Conservation (phyloP, 2,113 vertebrate genomes). For the Setophaga kirtlandii region DNA sequence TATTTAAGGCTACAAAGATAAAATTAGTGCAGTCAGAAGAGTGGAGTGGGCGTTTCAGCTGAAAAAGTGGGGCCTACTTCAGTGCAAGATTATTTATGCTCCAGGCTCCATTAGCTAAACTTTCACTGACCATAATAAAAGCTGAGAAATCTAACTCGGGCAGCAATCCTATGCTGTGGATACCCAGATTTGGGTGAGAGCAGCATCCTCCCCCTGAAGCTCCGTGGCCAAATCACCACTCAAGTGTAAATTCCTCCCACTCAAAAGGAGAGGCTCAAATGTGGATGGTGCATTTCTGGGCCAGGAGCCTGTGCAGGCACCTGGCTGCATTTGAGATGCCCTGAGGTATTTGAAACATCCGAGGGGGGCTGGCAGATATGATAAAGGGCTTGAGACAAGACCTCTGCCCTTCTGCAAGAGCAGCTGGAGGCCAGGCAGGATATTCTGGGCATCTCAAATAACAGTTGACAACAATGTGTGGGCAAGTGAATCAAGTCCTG, state of each 20-base stretch:
- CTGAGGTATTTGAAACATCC: not conserved
- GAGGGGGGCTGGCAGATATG: not conserved
- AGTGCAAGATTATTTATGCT: not conserved
- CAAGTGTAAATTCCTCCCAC: not conserved
- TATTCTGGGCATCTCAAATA: slow-evolving; percentile 27
- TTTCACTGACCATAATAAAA: not conserved
- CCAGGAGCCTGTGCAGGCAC: not conserved
- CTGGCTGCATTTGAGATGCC: slow-evolving; percentile 18
- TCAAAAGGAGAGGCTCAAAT: not conserved
- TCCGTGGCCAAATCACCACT: not conserved
- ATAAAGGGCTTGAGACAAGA: slow-evolving; percentile 27
- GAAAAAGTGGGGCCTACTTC: not conserved
- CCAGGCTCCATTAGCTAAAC: not conserved
- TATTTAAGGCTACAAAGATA: not conserved
- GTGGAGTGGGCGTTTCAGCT: not conserved
- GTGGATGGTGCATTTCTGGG: not conserved
- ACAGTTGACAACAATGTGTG: not conserved
- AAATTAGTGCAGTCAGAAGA: not conserved
- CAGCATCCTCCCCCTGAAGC: not conserved
- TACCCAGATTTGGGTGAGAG: not conserved
- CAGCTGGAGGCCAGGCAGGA: slow-evolving; percentile 55
- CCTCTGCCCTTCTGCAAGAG: slow-evolving; percentile 39
- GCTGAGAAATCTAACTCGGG: not conserved
- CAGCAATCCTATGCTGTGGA: not conserved
- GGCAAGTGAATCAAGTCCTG: not conserved